Evolutionary conservation across 2,113 vertebrate genomes (phyloP).

Genomic region (Paratilapia polleni): DNA sequence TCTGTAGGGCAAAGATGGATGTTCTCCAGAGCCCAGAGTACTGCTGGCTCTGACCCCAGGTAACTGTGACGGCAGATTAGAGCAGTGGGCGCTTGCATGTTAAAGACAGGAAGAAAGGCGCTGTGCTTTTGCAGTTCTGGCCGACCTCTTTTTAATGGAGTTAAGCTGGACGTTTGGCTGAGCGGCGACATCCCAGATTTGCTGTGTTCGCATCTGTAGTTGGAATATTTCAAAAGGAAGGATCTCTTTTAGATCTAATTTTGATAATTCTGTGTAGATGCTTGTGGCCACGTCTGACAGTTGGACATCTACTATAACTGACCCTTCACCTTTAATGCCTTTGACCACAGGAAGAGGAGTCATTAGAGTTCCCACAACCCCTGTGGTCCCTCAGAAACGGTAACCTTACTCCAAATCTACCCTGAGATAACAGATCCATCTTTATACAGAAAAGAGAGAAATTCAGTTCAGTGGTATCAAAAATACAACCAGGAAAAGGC

Average conservation of each 20-base stretch:
- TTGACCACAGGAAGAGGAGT: constrained; percentile 55
- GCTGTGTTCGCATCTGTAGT: neutral
- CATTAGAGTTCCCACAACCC: constrained; percentile 50
- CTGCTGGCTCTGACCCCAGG: constrained; percentile 58
- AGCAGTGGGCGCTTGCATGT: constrained; percentile 1
- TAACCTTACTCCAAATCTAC: constrained; percentile 15
- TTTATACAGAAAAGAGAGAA: neutral
- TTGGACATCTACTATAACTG: constrained; percentile 36
- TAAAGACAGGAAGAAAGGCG: neutral
- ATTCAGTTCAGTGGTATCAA: neutral
- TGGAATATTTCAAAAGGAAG: neutral
- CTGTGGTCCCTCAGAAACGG: constrained; percentile 8
- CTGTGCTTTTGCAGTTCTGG: constrained; percentile 24
- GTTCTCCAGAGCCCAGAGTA: constrained; percentile 52
- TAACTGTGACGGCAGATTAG: constrained; percentile 52
- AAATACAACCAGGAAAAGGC: neutral
- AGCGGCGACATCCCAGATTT: neutral
- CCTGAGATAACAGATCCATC: constrained; percentile 13
- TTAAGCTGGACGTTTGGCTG: constrained; percentile 11
- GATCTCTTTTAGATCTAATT: constrained; percentile 6
- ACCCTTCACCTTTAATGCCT: constrained; percentile 41
- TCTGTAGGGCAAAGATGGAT: constrained; percentile 63
- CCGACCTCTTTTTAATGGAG: constrained; percentile 11
- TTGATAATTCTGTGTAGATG: neutral
- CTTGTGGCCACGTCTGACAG: neutral